Conservation (phyloP, 1,140 invertebrate genomes). For the Sycophaga agraensis region DNA sequence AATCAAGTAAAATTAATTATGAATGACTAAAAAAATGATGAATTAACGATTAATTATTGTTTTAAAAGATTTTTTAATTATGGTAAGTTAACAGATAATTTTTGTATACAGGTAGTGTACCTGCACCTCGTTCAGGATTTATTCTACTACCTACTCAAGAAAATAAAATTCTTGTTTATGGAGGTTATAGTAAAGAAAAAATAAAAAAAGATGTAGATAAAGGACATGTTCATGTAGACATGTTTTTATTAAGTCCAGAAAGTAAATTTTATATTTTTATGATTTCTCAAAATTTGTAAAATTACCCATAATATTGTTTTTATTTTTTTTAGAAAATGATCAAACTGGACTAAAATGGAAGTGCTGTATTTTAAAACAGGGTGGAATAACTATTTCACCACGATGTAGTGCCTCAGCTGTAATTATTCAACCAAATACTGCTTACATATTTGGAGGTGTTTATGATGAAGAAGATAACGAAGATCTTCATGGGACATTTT, state of each 20-base stretch:
- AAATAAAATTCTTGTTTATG: conserved; percentile 73
- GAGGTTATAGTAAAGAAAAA: conserved; percentile 82
- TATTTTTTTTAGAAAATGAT: conserved; percentile 61
- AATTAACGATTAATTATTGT: conserved; percentile 1
- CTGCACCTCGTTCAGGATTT: conserved; percentile 74
- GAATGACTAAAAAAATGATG: background rate
- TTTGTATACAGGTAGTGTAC: conserved; percentile 56
- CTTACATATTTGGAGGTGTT: conserved; percentile 78
- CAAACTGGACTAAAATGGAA: conserved; percentile 70
- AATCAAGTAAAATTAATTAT: conserved; percentile 30
- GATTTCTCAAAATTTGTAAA: background rate
- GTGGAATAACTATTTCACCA: conserved; percentile 66
- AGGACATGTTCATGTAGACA: conserved; percentile 78
- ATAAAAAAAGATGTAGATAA: conserved; percentile 80
- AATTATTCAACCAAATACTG: conserved; percentile 61
- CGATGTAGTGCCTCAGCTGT: conserved; percentile 68
- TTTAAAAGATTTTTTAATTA: too few species aligned
- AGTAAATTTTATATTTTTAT: conserved; percentile 55
- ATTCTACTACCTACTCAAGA: conserved; percentile 55
- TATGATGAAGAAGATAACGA: conserved; percentile 81
- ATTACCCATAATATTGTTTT: background rate
- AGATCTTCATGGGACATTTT: conserved; percentile 80
- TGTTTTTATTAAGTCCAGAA: conserved; percentile 73
- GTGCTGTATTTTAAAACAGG: conserved; percentile 72
- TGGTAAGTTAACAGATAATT: conserved; percentile 2